A percentile compares a stretch with the other conserved stretches of the same genome.
phyloP scores from a whole-genome alignment of 1,140 invertebrate genomes.

The Cherax destructor region DNA sequence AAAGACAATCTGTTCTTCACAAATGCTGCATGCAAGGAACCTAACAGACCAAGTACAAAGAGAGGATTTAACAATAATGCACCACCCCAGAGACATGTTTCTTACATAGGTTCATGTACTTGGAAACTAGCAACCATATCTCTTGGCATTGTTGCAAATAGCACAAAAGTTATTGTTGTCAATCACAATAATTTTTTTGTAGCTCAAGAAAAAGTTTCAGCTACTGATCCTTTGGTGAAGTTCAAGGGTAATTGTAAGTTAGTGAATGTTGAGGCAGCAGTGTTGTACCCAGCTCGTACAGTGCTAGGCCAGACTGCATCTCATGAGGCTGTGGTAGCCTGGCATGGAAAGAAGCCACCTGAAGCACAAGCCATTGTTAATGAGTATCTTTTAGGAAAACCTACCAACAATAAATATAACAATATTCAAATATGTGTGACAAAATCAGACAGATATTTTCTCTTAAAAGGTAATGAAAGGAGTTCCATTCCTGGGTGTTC shows the following conservation, averaged over 20 bases:
- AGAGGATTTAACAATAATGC: background rate
- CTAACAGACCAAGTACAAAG: background rate
- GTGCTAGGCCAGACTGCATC: background rate
- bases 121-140: background rate
- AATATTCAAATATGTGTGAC: background rate
- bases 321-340: background rate
- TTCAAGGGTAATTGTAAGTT: background rate
- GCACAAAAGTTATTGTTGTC: background rate
- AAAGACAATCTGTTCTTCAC: background rate
- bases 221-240: background rate
- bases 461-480: background rate
- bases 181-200: background rate
- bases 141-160: background rate
- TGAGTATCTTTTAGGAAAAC: background rate
- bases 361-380: background rate
- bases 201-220: background rate
- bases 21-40: background rate
- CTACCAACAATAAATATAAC: background rate
- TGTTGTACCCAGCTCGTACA: background rate
- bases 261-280: background rate
- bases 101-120: background rate
- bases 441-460: background rate
- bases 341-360: background rate
- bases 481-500: background rate
- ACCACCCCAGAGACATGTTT: background rate